Percentiles rank a stretch among this genome's conserved stretches.
These are phyloP conservation scores for Linurgus olivaceus DNA, from an alignment of 2,797 vertebrate species.

Conservation along the genomic window DNA sequence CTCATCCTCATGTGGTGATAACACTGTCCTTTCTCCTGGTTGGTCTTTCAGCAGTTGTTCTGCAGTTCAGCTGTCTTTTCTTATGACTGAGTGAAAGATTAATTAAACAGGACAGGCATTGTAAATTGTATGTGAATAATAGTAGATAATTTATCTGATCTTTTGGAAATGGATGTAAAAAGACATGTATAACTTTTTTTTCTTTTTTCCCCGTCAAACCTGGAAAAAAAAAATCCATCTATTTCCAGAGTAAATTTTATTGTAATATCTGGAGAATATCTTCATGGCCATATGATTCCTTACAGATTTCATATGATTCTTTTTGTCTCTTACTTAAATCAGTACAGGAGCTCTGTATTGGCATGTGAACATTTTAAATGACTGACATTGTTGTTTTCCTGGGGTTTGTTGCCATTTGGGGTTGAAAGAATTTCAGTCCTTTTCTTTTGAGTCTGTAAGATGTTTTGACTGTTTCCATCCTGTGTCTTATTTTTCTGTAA, in stretches of 20 bases:
- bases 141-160: neutral
- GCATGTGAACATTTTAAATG: neutral
- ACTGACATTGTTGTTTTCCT: neutral
- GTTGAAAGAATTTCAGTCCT: neutral
- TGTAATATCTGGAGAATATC: neutral
- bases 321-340: neutral
- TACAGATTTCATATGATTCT: neutral
- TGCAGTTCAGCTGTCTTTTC: neutral
- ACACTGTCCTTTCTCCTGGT: neutral
- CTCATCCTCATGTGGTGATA: neutral
- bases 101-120: neutral
- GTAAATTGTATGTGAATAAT: neutral
- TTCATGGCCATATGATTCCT: neutral
- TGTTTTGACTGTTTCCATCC: neutral
- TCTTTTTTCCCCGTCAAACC: neutral
- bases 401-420: neutral
- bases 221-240: neutral
- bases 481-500: neutral
- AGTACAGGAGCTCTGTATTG: neutral
- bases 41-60: neutral
- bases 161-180: neutral
- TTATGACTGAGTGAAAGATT: neutral
- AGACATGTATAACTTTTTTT: neutral
- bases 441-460: neutral
- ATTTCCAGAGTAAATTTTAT: neutral